Base-by-base conservation (phyloP, 2,888 invertebrate genomes). In the Uropetala carovei region DNA sequence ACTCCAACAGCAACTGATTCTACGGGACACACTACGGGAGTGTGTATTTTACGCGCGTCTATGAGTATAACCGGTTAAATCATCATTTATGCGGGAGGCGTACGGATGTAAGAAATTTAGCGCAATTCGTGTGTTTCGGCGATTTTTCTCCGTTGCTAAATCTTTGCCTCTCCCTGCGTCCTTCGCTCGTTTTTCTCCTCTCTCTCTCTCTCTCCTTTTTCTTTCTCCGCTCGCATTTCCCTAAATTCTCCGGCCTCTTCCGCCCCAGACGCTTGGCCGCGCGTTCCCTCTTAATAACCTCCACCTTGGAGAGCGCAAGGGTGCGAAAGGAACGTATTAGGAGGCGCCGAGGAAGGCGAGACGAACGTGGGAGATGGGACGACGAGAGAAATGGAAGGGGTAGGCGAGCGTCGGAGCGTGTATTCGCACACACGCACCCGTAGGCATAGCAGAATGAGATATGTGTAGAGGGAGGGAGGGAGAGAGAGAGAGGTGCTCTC, bases 251-350 rank as follows among this genome's bases (percentile, higher is more conserved):
- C 81, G 81, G 14, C 27, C 30, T 30, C 81, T 81, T 81, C 11
- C 81, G 30, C 27, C 30, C 27, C n/a, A n/a, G n/a, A n/a, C n/a
- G n/a, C n/a, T n/a, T n/a, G n/a, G n/a, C 27, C 30, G 27, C 14
- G 30, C 81, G 14, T 22, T 81, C 81, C 81, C 14, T 81, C 81
- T 81, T 81, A 81, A 81, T 81, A 81, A 22, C 27, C 81, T 30
- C 9, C 81, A 5, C 14, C 81, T n/a, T 11, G n/a, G 75, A 3
- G 75, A 18, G n/a, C 75, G 75, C 27, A 43, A 43, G 43, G 43
- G 43, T 5, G 43, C 43, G 5, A 43, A 43, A 43, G 43, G 5
- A 43, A 43, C 43, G 43, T n/a, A 22, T 75, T 3, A 9, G 3
- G 75, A 10, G 27, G 27, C 14, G 75, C 18, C 11, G 75, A 75